Percentiles rank a stretch among this genome's conserved stretches.
Evolutionary conservation across 2,797 vertebrate species (phyloP).

Genomic region (Fringilla coelebs): DNA sequence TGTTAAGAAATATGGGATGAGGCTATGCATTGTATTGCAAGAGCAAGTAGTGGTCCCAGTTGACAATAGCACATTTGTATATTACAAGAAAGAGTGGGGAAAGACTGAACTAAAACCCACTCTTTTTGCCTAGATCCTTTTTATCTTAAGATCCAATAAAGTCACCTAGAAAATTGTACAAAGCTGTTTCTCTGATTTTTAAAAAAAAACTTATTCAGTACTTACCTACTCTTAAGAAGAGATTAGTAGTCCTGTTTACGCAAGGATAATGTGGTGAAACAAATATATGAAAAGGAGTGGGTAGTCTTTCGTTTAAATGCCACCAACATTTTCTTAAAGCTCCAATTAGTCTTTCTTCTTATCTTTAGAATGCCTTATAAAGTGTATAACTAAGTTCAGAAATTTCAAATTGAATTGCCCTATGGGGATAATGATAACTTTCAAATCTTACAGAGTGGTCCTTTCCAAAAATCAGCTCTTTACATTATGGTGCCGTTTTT

Average conservation of each 20-base stretch:
- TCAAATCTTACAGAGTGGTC: background rate
- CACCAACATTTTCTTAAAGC: background rate
- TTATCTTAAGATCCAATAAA: background rate
- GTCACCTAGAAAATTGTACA: background rate
- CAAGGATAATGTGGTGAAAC: background rate
- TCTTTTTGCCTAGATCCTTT: background rate
- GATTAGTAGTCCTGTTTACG: background rate
- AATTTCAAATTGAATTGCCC: constrained; percentile 19
- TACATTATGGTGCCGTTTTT: background rate
- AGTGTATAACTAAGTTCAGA: background rate
- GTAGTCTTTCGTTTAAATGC: background rate
- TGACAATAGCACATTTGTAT: background rate
- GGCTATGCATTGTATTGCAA: background rate
- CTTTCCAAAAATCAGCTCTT: constrained; percentile 9
- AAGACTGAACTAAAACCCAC: background rate
- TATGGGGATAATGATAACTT: constrained; percentile 1
- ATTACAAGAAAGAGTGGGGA: background rate
- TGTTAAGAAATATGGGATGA: background rate
- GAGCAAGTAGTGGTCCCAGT: background rate
- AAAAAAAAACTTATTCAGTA: background rate
- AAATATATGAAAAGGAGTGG: background rate
- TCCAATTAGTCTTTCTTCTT: background rate
- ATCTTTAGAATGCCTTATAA: background rate
- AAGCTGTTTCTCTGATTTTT: background rate
- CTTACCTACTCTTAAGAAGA: background rate